phyloP scores from a whole-genome alignment of 1,140 invertebrate species.

The Drosophila kepulauana region DNA sequence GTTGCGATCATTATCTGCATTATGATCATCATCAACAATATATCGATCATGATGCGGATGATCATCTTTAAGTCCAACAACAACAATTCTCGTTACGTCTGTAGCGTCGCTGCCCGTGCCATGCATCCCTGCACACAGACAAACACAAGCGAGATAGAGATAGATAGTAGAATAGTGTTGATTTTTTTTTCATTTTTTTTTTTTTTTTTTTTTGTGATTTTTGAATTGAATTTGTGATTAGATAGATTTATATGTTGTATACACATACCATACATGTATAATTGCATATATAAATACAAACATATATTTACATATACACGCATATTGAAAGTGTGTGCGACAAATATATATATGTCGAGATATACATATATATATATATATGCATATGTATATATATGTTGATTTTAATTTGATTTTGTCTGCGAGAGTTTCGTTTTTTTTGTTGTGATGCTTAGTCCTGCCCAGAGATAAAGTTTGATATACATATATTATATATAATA shows the following conservation, averaged over 20 bases:
- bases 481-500: constrained; percentile 46
- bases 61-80: constrained; percentile 48
- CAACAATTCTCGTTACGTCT: constrained; percentile 45
- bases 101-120: constrained; percentile 58
- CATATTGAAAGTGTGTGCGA: constrained; percentile 62
- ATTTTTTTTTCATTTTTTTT: constrained; percentile 46
- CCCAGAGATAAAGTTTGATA: constrained; percentile 66
- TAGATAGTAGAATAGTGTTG: constrained; percentile 83
- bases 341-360: constrained; percentile 36
- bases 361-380: constrained; percentile 41
- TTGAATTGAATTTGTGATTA: constrained; percentile 33
- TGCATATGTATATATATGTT: constrained; percentile 25
- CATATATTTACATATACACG: constrained; percentile 35
- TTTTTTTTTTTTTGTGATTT: constrained; percentile 42
- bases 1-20: constrained; percentile 26
- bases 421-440: constrained; percentile 74
- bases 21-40: constrained; percentile 33
- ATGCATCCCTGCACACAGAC: constrained; percentile 85
- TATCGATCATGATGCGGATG: constrained; percentile 18
- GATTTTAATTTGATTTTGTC: constrained; percentile 50
- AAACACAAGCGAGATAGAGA: constrained; percentile 85
- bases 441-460: constrained; percentile 80
- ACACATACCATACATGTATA: constrained; percentile 24
- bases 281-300: no score
- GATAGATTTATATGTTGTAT: constrained; percentile 19